Base-by-base conservation (phyloP, 2,797 vertebrate genomes). In the Hypotaenidia okinawae region DNA sequence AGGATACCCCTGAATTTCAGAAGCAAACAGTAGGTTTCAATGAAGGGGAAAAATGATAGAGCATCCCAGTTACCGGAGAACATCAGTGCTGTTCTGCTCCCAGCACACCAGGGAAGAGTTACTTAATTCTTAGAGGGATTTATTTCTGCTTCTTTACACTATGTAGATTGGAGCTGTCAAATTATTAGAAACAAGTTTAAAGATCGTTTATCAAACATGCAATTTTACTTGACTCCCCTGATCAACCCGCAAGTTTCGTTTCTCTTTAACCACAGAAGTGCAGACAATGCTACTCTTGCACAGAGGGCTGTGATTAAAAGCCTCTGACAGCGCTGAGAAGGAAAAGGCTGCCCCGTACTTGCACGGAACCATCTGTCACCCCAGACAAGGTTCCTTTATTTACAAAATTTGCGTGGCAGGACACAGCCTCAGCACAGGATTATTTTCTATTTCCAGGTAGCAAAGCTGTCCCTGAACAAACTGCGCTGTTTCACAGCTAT, bases 361-460 rank as follows among this genome's bases (percentile, higher is more conserved):
- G n/a, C 55, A 5, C 4, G 5, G 66, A 77, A 47, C 59, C 49
- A 70, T 55, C 78, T 43, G 47, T 73, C 62, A 16, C 3, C 32
- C 70, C 93, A 67, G 15, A 76, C 51, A 76, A 61, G 74, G 39
- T 41, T 88, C 67, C 81, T 88, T 75, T 61, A 74, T 67, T 89
- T 61, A 80, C 92, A 62, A 77, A 95, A 93, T 92, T 75, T 67
- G 74, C 59, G 1, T 27, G 64, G 83, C 4, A 0, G 82, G 78
- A 86, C n/a, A 24, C 59, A 52, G 84, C 73, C 70, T 85, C 77
- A 28, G 83, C 69, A 47, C 3, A 6, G 93, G 94, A 96, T 96
- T 97, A 94, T 87, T 68, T 96, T 95, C 96, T 97, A 97, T 97
- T 97, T 97, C 82, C 97, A 97, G 95, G 95, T 94, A 97, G 91